These are phyloP conservation scores for Dysidea cf. avara DNA, from an alignment of 37 sponge, comb jelly and placozoan species.

Conservation along the genomic window DNA sequence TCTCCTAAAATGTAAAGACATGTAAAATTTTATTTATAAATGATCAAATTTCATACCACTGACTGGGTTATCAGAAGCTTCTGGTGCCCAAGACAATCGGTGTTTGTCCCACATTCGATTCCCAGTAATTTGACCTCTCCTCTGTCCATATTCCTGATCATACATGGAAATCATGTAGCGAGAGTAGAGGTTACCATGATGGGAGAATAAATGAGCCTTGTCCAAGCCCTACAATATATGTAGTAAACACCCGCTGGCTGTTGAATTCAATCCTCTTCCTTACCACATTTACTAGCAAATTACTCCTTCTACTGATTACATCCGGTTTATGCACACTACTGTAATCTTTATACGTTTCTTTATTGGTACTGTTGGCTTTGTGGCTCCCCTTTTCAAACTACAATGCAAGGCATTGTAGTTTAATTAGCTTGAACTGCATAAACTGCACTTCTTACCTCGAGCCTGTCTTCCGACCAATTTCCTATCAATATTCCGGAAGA, in stretches of 20 bases:
- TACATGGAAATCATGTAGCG: slow-evolving; percentile 70
- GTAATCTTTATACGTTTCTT: slow-evolving; percentile 50
- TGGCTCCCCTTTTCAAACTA: slow-evolving; percentile 67
- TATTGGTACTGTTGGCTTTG: slow-evolving; percentile 59
- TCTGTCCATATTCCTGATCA: slow-evolving; percentile 79
- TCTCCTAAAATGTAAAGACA: slow-evolving; percentile 23
- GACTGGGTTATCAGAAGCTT: slow-evolving; percentile 73
- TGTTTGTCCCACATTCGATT: slow-evolving; percentile 79
- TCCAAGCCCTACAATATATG: slow-evolving; percentile 87
- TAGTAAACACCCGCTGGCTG: too few species aligned
- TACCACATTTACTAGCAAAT: slow-evolving; percentile 69
- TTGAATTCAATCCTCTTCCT: too few species aligned
- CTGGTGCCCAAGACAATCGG: slow-evolving; percentile 82
- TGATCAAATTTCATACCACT: slow-evolving; percentile 31
- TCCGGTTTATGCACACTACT: slow-evolving; percentile 54
- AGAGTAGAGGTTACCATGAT: slow-evolving; percentile 82
- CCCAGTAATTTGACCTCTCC: slow-evolving; percentile 27
- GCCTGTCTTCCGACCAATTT: slow-evolving; percentile 89
- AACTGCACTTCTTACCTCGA: slow-evolving; percentile 10
- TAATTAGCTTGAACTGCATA: too few species aligned
- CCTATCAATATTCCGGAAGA: slow-evolving; percentile 82
- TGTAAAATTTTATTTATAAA: not conserved
- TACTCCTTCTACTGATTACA: slow-evolving; percentile 48
- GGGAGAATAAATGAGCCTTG: slow-evolving; percentile 69
- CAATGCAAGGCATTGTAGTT: too few species aligned